Conservation (phyloP, 2,888 invertebrate genomes). For the Epiblema foenella region DNA sequence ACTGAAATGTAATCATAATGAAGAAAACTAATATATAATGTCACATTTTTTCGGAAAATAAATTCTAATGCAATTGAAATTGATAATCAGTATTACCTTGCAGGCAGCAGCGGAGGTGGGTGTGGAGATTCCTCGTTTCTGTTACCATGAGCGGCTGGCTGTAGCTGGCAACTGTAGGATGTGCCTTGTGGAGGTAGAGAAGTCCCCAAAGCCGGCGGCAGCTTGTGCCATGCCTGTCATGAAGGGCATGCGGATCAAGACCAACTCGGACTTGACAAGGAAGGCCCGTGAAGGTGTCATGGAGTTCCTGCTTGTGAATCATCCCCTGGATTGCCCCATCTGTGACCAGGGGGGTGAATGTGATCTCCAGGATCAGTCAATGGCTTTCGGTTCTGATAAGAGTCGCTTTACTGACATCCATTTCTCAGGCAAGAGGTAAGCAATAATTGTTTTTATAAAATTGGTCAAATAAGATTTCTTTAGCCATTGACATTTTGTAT, state of each 20-base stretch:
- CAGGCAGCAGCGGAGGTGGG: constrained; percentile 98
- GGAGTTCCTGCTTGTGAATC: constrained; percentile 99
- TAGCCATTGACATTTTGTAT: no score
- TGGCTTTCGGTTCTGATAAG: constrained; percentile 98
- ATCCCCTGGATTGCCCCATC: constrained; percentile 99
- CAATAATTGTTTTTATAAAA: no score
- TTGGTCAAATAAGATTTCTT: no score
- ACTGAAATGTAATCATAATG: not conserved
- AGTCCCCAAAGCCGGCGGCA: constrained; percentile 98
- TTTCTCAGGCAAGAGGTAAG: constrained; percentile 94
- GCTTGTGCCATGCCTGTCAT: constrained; percentile 99
- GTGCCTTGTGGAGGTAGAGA: constrained; percentile 99
- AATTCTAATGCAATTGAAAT: not conserved
- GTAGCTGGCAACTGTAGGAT: constrained; percentile 99
- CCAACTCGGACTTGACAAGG: constrained; percentile 96
- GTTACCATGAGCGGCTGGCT: constrained; percentile 99
- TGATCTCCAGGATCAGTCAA: constrained; percentile 98
- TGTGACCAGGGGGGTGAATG: constrained; percentile 99
- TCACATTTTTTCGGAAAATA: not conserved
- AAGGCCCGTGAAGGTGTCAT: constrained; percentile 93
- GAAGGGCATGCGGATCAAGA: constrained; percentile 99
- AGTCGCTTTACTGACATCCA: constrained; percentile 97
- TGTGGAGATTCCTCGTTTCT: constrained; percentile 99
- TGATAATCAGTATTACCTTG: constrained; percentile 45
- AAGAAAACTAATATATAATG: not conserved